A percentile compares a stretch with the other conserved stretches of the same genome.
Conservation (phyloP, 2,888 invertebrate species). For the Elegia similella region DNA sequence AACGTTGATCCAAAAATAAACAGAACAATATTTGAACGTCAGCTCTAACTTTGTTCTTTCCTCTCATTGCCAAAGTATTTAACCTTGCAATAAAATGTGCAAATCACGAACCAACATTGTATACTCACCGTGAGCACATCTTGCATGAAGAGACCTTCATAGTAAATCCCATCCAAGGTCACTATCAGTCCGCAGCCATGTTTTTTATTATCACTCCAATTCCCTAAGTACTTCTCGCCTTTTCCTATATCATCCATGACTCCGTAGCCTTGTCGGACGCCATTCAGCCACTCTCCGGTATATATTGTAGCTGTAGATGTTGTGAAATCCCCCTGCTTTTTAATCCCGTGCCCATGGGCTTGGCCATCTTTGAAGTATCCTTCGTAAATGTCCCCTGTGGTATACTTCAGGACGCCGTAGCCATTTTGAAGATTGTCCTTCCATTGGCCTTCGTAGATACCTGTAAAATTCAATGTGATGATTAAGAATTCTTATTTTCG, state of each 20-base stretch:
- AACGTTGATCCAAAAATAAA: no score
- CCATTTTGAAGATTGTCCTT: constrained; percentile 92
- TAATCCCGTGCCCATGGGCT: constrained; percentile 92
- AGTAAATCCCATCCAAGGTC: constrained; percentile 94
- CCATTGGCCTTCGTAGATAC: constrained; percentile 90
- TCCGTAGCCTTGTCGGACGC: constrained; percentile 92
- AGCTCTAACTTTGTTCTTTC: no score
- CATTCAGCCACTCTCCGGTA: constrained; percentile 93
- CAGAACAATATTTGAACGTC: no score
- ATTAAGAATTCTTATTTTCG: constrained; percentile 6
- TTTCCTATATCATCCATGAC: constrained; percentile 92
- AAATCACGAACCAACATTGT: not conserved
- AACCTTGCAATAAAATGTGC: not conserved
- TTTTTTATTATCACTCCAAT: constrained; percentile 92
- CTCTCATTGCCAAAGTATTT: not conserved
- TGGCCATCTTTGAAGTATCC: constrained; percentile 93
- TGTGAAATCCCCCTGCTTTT: constrained; percentile 89
- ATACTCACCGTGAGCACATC: constrained; percentile 87
- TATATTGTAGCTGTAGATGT: constrained; percentile 89
- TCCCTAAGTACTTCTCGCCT: constrained; percentile 95
- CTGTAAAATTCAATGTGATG: constrained; percentile 49
- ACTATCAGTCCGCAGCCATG: constrained; percentile 93
- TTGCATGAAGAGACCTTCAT: constrained; percentile 92
- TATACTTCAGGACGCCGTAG: constrained; percentile 87
- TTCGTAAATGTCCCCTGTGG: constrained; percentile 90